A percentile compares a stretch with the other conserved stretches of the same genome.
Evolutionary conservation across 1,140 invertebrate genomes (phyloP).

Genomic region (Trinorchestia longiramus): DNA sequence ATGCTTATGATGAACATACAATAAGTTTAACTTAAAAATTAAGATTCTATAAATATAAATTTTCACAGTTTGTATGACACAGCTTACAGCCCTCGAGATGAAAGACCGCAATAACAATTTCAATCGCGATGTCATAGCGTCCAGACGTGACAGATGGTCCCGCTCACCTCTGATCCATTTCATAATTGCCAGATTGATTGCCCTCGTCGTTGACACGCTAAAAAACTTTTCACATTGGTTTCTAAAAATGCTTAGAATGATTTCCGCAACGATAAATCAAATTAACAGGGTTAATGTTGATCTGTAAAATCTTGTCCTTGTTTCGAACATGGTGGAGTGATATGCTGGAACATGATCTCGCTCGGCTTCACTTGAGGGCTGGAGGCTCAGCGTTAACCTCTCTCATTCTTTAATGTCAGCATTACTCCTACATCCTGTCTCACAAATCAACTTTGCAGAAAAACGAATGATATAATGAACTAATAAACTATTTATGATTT

Average conservation of each 20-base stretch:
- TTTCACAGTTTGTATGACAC: background rate
- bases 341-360: background rate
- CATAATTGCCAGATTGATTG: slow-evolving; percentile 72
- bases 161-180: background rate
- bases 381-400: background rate
- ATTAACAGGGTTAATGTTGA: background rate
- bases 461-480: background rate
- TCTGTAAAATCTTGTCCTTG: background rate
- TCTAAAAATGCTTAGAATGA: background rate
- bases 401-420: background rate
- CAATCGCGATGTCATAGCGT: background rate
- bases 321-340: background rate
- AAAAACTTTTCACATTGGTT: slow-evolving; percentile 74
- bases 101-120: background rate
- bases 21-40: background rate
- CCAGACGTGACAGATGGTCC: background rate
- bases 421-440: no score
- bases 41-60: background rate
- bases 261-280: background rate
- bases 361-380: no score
- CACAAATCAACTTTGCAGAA: background rate
- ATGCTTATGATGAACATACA: background rate
- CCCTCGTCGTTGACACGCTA: slow-evolving; percentile 73
- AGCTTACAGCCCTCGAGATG: background rate
- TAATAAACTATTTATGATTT: background rate